Conservation (phyloP, 1,140 invertebrate genomes). For the Conus betulinus region DNA sequence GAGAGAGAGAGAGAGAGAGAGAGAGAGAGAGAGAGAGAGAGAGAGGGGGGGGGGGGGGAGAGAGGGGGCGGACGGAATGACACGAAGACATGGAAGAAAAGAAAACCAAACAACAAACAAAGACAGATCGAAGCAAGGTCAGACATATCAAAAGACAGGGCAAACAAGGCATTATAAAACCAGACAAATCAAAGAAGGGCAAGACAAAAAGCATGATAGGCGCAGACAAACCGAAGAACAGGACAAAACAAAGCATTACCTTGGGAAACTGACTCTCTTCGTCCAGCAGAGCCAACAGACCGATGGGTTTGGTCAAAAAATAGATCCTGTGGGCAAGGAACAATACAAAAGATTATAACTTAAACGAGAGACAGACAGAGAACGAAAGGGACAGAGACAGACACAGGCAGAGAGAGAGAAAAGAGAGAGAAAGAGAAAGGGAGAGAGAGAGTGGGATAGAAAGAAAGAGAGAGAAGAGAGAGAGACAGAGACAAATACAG, state of each 20-base stretch:
- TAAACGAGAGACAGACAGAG: background rate
- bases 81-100: no score
- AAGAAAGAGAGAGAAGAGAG: background rate
- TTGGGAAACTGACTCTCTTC: constrained; percentile 72
- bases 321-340: constrained; percentile 57
- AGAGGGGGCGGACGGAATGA: no score
- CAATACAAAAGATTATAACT: background rate
- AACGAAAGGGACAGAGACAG: background rate
- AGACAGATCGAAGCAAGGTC: no score
- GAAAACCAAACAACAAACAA: no score
- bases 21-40: no score
- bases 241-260: constrained; percentile 45
- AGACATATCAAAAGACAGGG: no score
- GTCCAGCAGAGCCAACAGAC: constrained; percentile 68
- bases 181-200: no score
- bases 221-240: no score
- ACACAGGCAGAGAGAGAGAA: background rate
- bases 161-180: no score
- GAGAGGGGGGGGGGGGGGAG: no score
- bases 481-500: no score
- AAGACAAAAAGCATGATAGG: background rate
- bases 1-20: no score
- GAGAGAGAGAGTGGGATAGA: background rate
- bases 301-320: constrained; percentile 69
- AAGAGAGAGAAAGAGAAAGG: background rate